These are phyloP conservation scores for Mormyrus iriodes DNA, from an alignment of 2,113 vertebrate genomes.

Conservation along the genomic window DNA sequence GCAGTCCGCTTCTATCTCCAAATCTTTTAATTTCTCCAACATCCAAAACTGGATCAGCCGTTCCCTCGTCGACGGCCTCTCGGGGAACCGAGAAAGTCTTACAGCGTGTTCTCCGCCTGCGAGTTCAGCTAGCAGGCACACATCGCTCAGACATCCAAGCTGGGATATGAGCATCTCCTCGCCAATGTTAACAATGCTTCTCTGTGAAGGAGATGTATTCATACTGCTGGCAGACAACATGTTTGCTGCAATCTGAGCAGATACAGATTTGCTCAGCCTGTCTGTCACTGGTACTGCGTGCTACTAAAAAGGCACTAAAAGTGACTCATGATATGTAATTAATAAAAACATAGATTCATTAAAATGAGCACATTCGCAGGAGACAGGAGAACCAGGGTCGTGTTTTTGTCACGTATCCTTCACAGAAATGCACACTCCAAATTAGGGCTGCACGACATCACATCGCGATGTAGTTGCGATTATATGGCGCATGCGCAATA, in stretches of 20 bases:
- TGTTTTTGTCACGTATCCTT: background rate
- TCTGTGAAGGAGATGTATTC: background rate
- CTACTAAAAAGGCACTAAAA: background rate
- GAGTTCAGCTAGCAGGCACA: background rate
- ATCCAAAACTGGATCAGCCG: conserved; percentile 6
- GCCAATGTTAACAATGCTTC: conserved; percentile 7
- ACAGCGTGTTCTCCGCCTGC: background rate
- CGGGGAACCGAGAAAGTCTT: background rate
- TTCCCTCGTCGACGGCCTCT: background rate
- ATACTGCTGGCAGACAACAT: background rate
- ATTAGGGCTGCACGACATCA: no score
- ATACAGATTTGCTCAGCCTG: background rate
- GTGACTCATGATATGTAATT: background rate
- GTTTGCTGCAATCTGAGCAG: background rate
- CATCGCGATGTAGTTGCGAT: no score
- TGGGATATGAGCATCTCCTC: background rate
- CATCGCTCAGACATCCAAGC: background rate
- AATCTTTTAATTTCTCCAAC: conserved; percentile 18
- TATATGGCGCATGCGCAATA: no score
- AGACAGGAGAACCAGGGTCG: background rate
- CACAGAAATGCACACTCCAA: no score
- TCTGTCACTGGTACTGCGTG: background rate
- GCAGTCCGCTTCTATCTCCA: background rate
- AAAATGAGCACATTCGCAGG: background rate
- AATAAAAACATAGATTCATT: background rate